Percentiles rank a stretch among this genome's conserved stretches.
Evolutionary conservation across 2,888 invertebrate genomes (phyloP).

Genomic region (Hirtodrosophila cameraria): DNA sequence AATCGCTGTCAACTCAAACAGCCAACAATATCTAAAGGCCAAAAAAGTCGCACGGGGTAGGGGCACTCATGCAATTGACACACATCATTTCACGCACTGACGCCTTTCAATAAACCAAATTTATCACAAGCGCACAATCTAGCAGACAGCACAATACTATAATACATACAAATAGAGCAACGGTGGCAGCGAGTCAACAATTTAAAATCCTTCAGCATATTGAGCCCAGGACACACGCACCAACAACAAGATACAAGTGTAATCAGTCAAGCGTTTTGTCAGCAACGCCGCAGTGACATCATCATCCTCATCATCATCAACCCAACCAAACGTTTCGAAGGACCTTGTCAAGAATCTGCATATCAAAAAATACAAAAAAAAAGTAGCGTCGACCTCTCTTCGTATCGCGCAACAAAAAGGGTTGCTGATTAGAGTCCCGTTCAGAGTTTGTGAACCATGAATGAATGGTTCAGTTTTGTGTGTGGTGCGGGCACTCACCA

Average conservation of each 20-base stretch:
- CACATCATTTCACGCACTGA: slow-evolving; percentile 85
- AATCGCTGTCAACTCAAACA: slow-evolving; percentile 76
- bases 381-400: slow-evolving; percentile 24
- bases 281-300: slow-evolving; percentile 69
- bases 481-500: slow-evolving; percentile 39
- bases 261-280: slow-evolving; percentile 81
- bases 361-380: slow-evolving; percentile 68
- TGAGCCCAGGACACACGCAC: slow-evolving; percentile 46
- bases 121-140: slow-evolving; percentile 78
- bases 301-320: slow-evolving; percentile 40
- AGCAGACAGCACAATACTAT: too few species aligned
- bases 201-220: slow-evolving; percentile 76
- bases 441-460: slow-evolving; percentile 66
- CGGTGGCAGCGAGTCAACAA: slow-evolving; percentile 65
- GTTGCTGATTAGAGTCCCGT: slow-evolving; percentile 75
- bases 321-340: slow-evolving; percentile 26
- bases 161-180: too few species aligned
- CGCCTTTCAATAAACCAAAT: slow-evolving; percentile 85
- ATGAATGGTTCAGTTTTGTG: slow-evolving; percentile 66
- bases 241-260: slow-evolving; percentile 78
- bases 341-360: slow-evolving; percentile 74
- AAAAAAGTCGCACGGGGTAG: slow-evolving; percentile 50
- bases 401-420: slow-evolving; percentile 54
- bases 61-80: slow-evolving; percentile 84
- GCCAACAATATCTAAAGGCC: slow-evolving; percentile 45